Evolutionary conservation across 2,888 invertebrate genomes (phyloP).

Genomic region (Acheta domesticus): DNA sequence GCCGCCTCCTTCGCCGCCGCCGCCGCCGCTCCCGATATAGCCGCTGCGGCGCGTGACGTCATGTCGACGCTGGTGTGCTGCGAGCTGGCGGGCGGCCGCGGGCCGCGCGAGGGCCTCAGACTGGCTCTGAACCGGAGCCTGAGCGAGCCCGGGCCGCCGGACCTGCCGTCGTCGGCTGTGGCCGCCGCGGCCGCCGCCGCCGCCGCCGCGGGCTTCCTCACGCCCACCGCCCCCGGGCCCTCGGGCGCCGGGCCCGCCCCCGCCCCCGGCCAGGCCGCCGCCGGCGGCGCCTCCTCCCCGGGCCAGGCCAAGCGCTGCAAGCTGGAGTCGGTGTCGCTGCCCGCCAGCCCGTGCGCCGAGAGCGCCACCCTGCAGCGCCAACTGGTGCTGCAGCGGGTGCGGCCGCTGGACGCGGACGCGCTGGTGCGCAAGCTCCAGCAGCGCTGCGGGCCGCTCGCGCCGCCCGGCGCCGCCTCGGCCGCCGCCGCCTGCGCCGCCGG

Average conservation of each 20-base stretch:
- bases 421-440: conserved; percentile 52
- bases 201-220: conserved; percentile 39
- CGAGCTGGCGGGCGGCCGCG: conserved; percentile 48
- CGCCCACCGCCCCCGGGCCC: conserved; percentile 52
- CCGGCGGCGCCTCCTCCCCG: conserved; percentile 39
- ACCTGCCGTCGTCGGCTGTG: conserved; percentile 49
- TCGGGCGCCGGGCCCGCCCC: conserved; percentile 54
- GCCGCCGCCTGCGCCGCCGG: conserved; percentile 37
- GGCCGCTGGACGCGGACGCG: conserved; percentile 52
- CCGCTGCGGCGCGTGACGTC: conserved; percentile 45
- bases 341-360: conserved; percentile 51
- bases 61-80: conserved; percentile 54
- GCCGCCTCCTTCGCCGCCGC: conserved; percentile 18
- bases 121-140: conserved; percentile 56
- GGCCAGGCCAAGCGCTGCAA: conserved; percentile 54
- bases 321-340: conserved; percentile 49
- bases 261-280: conserved; percentile 35
- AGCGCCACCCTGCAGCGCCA: conserved; percentile 53
- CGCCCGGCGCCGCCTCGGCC: not conserved
- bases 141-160: conserved; percentile 54
- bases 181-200: conserved; percentile 37
- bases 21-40: conserved; percentile 34
- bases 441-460: conserved; percentile 21
- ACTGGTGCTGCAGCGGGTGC: conserved; percentile 53
- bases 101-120: conserved; percentile 55